Percentiles rank a stretch among this genome's conserved stretches.
These are phyloP conservation scores for Bagarius yarrelli DNA, from an alignment of 2,113 vertebrate species.

Conservation along the genomic window DNA sequence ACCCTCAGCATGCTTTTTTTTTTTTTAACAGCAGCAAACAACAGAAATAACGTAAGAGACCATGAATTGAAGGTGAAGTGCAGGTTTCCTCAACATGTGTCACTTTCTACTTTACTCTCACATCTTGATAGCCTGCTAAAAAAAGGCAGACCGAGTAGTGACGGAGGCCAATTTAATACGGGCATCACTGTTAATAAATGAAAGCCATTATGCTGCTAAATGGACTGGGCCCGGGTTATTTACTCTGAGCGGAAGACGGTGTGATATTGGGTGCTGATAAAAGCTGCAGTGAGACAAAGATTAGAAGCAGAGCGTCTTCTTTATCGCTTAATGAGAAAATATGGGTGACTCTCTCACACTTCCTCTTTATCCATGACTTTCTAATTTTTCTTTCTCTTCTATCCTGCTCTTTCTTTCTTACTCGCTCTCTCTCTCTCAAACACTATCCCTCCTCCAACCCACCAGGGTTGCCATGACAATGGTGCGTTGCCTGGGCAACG, in stretches of 20 bases:
- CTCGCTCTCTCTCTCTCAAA: background rate
- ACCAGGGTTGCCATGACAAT: constrained; percentile 68
- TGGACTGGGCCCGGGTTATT: constrained; percentile 52
- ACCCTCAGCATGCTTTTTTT: constrained; percentile 32
- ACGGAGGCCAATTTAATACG: constrained; percentile 43
- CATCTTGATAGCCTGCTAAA: background rate
- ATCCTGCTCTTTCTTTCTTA: constrained; percentile 20
- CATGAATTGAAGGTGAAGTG: constrained; percentile 41
- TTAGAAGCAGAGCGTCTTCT: constrained; percentile 51
- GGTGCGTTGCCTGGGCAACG: constrained; percentile 59
- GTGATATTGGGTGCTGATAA: constrained; percentile 58
- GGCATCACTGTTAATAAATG: constrained; percentile 54
- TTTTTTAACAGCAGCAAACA: constrained; percentile 26
- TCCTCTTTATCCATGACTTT: constrained; percentile 49
- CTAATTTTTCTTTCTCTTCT: constrained; percentile 51
- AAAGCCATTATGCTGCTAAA: constrained; percentile 54
- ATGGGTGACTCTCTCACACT: constrained; percentile 59
- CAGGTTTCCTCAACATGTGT: constrained; percentile 3
- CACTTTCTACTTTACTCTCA: constrained; percentile 2
- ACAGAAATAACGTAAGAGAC: constrained; percentile 37
- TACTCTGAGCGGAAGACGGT: constrained; percentile 45
- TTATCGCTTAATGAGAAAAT: constrained; percentile 57
- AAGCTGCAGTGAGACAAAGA: constrained; percentile 47
- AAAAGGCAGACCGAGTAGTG: background rate
- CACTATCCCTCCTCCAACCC: constrained; percentile 47